Evolutionary conservation across 2,888 invertebrate genomes (phyloP), one percentile per base, ranked within the genome.

Genomic region (Antheraea assamensis): DNA sequence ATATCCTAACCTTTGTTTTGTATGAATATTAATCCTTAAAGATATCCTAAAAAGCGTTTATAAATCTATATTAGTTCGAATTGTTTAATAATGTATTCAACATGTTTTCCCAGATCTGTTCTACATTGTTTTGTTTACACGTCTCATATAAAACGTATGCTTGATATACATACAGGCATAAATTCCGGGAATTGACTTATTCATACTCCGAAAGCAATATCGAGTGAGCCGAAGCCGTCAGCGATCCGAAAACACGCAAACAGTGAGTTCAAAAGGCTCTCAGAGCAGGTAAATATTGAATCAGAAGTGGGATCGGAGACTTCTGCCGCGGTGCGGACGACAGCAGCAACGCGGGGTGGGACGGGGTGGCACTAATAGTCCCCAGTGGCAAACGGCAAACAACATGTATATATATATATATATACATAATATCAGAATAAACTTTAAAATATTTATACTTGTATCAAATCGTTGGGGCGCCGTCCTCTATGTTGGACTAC

Each of bases 181-280:
- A 83, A 88, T 90, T 88, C 89, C 81, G 83, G 85, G 91, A 90
- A 92, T 90, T 92, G 90, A 92, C 89, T 92, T 92, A 91, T 91
- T 92, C 91, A 91, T 92, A 90, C 90, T 90, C 85, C 89, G 88
- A 88, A 92, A 93, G 92, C 90, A 93, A 94, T 93, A 93, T 92
- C 90, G 88, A 83, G 83, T 85, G 85, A 88, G 85, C 85, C 85
- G 87, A 86, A 91, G 91, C 92, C 91, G 93, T 91, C 92, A 94
- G 91, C 92, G 93, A 94, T 93, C 93, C 92, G 92, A 92, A 93
- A 93, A 93, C 93, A 93, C 89, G 92, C 93, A 94, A 94, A 94
- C 93, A 94, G 88, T 58, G 58, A 91, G 92, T 92, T 93, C 93
- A 93, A 93, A 94, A 93, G 94, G 92, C 93, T 93, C 93, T 93